Evolutionary conservation across 2,888 invertebrate genomes (phyloP), one percentile per base, ranked within the genome.

Genomic region (Ganaspis brasiliensis): DNA sequence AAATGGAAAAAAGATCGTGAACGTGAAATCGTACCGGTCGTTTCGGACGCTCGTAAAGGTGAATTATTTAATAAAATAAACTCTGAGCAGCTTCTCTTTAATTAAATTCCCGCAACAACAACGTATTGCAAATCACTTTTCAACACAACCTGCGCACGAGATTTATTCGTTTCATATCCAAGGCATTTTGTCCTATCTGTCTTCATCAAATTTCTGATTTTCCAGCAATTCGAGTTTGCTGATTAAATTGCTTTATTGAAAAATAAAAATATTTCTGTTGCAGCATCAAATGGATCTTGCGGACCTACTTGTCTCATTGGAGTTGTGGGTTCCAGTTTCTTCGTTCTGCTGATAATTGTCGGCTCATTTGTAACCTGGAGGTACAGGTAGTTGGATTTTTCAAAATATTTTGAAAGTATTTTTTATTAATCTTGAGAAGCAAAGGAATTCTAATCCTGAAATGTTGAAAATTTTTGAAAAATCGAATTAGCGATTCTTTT

Each of bases 231-330:
- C n/a, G n/a, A n/a, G n/a, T n/a, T n/a, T n/a, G n/a, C n/a, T n/a
- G n/a, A n/a, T n/a, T n/a, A n/a, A n/a, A n/a, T n/a, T n/a, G n/a
- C 5, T 37, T 24, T 10, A 40, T 37, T n/a, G n/a, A 61, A 10
- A 26, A 61, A 14, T 10, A 26, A 9, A 19, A 14, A 35, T 16
- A 57, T 59, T 35, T 35, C 26, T 82, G 71, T 86, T 73, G 80
- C 87, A 83, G 89, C 89, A 72, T 80, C 86, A 56, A 83, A 52
- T 31, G 82, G 85, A 70, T 83, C 86, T 4, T 93, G 93, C 81
- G 93, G 93, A 31, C 91, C 92, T 0, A 87, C 91, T 1, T 93
- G 93, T 80, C 88, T 93, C 79, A 82, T 92, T 73, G 92, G 92
- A 12, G 91, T 92, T 3, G 89, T 91, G 19, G 91, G 91, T 0